Evolutionary conservation across 2,888 invertebrate genomes (phyloP).

Genomic region (Apomyelois bistriatella): DNA sequence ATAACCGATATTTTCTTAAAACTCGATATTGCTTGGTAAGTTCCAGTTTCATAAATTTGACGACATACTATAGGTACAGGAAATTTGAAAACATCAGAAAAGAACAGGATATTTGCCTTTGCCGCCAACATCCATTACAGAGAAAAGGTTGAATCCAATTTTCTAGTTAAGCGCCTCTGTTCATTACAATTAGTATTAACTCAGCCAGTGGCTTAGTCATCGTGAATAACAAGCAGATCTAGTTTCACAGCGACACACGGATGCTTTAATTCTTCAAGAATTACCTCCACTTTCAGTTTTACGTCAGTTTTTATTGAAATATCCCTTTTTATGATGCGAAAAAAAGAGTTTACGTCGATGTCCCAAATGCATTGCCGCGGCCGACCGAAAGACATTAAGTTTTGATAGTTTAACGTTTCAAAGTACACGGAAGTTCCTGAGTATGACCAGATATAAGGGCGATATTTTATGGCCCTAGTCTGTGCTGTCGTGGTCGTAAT

Average conservation of each 20-base stretch:
- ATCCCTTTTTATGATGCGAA: slow-evolving; percentile 10
- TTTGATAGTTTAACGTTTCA: slow-evolving; percentile 12
- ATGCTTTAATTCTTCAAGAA: slow-evolving; percentile 9
- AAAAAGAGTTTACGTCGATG: slow-evolving; percentile 1
- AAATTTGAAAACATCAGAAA: too few species aligned
- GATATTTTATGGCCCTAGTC: slow-evolving; percentile 2
- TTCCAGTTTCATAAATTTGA: too few species aligned
- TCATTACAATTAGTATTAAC: slow-evolving; percentile 11
- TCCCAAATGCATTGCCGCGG: slow-evolving; percentile 1
- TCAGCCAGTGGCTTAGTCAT: slow-evolving; percentile 7
- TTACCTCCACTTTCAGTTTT: slow-evolving; percentile 14
- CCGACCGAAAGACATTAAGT: slow-evolving; percentile 5
- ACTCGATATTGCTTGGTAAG: too few species aligned
- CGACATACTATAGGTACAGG: too few species aligned
- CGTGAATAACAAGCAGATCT: slow-evolving; percentile 14
- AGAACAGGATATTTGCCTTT: neutral
- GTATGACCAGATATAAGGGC: neutral
- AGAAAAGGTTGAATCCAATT: neutral
- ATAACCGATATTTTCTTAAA: neutral
- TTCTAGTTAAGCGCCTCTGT: slow-evolving; percentile 2
- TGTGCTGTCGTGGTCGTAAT: slow-evolving; percentile 7
- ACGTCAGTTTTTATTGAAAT: slow-evolving; percentile 11
- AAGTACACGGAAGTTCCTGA: slow-evolving; percentile 2
- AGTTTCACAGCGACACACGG: slow-evolving; percentile 6
- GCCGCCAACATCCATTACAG: neutral